Conservation (phyloP, 2,888 invertebrate species). For the Cartodere bifasciata region DNA sequence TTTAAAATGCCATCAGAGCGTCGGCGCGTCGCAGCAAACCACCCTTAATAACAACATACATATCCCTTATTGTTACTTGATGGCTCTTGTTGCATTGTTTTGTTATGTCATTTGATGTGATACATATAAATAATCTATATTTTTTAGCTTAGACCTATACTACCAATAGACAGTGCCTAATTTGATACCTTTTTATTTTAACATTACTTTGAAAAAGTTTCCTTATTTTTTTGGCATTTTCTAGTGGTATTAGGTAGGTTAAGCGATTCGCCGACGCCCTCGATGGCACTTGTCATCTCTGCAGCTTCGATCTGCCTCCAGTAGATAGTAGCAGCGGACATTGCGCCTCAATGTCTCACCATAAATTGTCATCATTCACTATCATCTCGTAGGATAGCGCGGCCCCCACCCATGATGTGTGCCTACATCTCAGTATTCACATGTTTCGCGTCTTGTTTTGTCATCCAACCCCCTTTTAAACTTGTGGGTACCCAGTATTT, state of each 20-base stretch:
- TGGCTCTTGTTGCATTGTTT: slow-evolving; percentile 38
- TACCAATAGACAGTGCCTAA: no score
- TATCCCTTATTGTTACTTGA: slow-evolving; percentile 39
- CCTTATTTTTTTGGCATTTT: neutral
- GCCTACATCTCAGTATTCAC: slow-evolving; percentile 30
- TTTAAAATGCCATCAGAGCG: slow-evolving; percentile 32
- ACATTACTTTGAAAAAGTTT: no score
- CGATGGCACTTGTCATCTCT: slow-evolving; percentile 18
- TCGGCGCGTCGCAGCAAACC: slow-evolving; percentile 18
- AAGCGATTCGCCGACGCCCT: slow-evolving; percentile 15
- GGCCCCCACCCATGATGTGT: slow-evolving; percentile 28
- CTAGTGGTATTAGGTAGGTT: no score
- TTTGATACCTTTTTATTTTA: no score
- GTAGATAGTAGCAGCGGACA: no score
- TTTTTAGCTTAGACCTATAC: no score
- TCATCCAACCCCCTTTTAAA: neutral
- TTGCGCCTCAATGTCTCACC: slow-evolving; percentile 6
- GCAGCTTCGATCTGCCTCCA: slow-evolving; percentile 7
- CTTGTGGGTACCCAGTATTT: no score
- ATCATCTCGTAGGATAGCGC: slow-evolving; percentile 18
- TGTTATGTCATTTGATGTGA: slow-evolving; percentile 37
- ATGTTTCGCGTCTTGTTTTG: slow-evolving; percentile 7
- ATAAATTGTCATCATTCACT: no score
- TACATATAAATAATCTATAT: slow-evolving; percentile 30
- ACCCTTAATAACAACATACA: slow-evolving; percentile 36